Percentiles rank a stretch among this genome's conserved stretches.
Evolutionary conservation across 2,888 invertebrate genomes (phyloP).

Genomic region (Xylocampa areola): DNA sequence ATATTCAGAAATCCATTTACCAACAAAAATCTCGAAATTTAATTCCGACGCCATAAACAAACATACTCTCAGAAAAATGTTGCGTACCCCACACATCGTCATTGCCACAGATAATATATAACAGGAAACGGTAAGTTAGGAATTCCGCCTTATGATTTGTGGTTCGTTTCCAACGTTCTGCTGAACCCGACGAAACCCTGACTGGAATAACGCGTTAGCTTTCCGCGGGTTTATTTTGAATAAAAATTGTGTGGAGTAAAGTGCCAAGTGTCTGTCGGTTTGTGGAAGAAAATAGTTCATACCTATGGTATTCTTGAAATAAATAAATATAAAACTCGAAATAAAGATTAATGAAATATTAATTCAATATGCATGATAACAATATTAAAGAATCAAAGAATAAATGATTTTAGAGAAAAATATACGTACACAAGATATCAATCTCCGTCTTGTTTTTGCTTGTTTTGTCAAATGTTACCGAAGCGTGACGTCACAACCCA

Average conservation of each 20-base stretch:
- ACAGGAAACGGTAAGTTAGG: constrained; percentile 86
- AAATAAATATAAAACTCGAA: background rate
- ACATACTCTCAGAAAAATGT: constrained; percentile 36
- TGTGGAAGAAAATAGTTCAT: too few species aligned
- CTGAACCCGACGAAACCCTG: constrained; percentile 39
- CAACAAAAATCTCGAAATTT: constrained; percentile 1
- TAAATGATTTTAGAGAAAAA: too few species aligned
- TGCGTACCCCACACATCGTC: constrained; percentile 39
- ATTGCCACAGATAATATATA: too few species aligned
- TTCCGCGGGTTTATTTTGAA: constrained; percentile 43
- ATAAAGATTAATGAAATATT: too few species aligned
- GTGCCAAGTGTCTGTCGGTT: constrained; percentile 38
- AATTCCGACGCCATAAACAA: constrained; percentile 30
- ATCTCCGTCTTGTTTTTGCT: too few species aligned
- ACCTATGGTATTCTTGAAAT: background rate
- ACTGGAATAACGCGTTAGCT: constrained; percentile 37
- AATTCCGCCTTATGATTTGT: constrained; percentile 91
- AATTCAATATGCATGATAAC: too few species aligned
- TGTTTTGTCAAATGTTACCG: too few species aligned
- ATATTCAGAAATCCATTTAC: background rate
- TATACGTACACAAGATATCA: too few species aligned
- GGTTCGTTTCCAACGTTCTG: constrained; percentile 68
- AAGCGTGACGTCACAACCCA: too few species aligned
- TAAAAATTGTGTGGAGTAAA: constrained; percentile 31
- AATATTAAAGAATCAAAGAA: too few species aligned